Evolutionary conservation across 2,113 vertebrate species (phyloP), one percentile per base, ranked within the genome.

Genomic region (Microtus ochrogaster): DNA sequence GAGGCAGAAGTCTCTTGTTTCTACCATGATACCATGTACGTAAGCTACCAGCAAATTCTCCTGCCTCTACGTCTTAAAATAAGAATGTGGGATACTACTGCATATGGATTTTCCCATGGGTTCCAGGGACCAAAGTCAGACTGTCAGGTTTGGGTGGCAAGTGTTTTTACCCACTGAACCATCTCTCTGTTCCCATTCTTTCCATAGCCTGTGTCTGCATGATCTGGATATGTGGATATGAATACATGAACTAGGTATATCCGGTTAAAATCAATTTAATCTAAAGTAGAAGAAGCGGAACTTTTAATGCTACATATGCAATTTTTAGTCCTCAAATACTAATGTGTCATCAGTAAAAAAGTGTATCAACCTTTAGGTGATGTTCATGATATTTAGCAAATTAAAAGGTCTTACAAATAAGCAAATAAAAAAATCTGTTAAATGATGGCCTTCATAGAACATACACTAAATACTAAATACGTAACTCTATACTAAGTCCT

Each of bases 341-440:
- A 89, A 77, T 4, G 22, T 92, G 92, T 91, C 44, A 74, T 47
- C 33, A 76, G 6, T 85, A 11, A 70, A 96, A 96, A 93, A 24
- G 28, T 87, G 7, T 10, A 58, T 93, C 10, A 77, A 30, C 24
- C 11, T 70, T 92, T 93, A 93, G 93, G 55, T 74, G 94, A 76
- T 68, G 21, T 47, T 85, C 89, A 39, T 72, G 17, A 77, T 30
- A 24, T 39, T 79, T n/a, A 94, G 70, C 39, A 90, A 96, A 30
- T 90, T 96, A 30, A 93, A 96, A 88, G 36, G 5, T n/a, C 61
- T 97, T 91, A 19, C 33, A 39, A 82, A 61, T 26, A 84, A 84
- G 4, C 13, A 1, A n/a, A 41, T 22, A 93, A n/a, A 73, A 89
- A 81, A 58, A 7, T 12, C 72, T 49, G 26, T 91, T 92, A 83